These are phyloP conservation scores for Hirtodrosophila histrioides DNA, from an alignment of 2,888 invertebrate genomes.

Conservation along the genomic window DNA sequence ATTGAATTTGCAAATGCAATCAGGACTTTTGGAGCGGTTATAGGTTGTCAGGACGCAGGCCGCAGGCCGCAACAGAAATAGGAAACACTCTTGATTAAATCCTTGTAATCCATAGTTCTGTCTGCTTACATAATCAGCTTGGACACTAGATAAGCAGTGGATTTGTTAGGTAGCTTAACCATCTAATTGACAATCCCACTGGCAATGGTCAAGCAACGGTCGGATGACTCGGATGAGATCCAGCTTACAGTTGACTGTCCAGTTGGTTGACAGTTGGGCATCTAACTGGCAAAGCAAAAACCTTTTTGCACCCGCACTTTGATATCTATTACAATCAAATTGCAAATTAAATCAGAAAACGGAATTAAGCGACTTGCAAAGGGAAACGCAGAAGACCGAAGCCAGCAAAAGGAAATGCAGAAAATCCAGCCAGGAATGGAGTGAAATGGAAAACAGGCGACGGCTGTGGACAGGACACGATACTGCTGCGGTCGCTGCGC, in stretches of 20 bases:
- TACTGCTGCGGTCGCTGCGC: conserved; percentile 15
- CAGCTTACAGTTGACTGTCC: conserved; percentile 29
- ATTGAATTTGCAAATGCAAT: no score
- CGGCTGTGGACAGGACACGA: conserved; percentile 21
- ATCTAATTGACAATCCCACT: conserved; percentile 63
- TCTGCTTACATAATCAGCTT: conserved; percentile 10
- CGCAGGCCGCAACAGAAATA: no score
- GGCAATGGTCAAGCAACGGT: conserved; percentile 40
- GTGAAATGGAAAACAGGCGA: conserved; percentile 8
- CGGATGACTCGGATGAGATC: conserved; percentile 33
- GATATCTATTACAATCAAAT: conserved; percentile 77
- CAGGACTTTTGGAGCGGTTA: no score
- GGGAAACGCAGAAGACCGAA: conserved; percentile 16
- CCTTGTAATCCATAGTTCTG: conserved; percentile 14
- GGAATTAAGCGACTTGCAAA: conserved; percentile 47
- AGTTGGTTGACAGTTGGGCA: conserved; percentile 38
- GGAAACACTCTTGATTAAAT: neutral
- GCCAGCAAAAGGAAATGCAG: conserved; percentile 28
- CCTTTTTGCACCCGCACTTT: conserved; percentile 56
- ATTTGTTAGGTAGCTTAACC: conserved; percentile 27
- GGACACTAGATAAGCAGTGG: conserved; percentile 3
- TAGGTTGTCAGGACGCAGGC: no score
- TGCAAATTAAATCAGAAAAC: conserved; percentile 75
- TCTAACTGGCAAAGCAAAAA: conserved; percentile 28
- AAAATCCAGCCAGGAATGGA: conserved; percentile 17